These are phyloP conservation scores for Terrapene triunguis DNA, from an alignment of 2,113 vertebrate species.

Conservation along the genomic window DNA sequence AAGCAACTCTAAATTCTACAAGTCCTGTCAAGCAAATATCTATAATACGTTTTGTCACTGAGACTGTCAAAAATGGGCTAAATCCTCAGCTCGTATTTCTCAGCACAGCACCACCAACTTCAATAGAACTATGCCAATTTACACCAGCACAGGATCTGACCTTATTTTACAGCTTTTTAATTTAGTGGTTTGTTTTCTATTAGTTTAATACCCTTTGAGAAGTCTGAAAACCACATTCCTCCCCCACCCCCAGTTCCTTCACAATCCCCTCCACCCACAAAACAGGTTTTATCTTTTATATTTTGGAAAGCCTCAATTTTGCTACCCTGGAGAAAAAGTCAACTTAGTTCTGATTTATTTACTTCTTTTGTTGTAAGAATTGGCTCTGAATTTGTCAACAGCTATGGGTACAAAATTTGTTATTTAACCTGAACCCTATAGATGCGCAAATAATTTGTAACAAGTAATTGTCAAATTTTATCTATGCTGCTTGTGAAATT, in stretches of 20 bases:
- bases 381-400: constrained; percentile 27
- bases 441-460: constrained; percentile 39
- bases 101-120: constrained; percentile 8
- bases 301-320: not conserved
- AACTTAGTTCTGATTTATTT: not conserved
- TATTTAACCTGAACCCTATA: constrained; percentile 24
- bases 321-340: not conserved
- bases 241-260: not conserved
- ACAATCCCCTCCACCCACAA: not conserved
- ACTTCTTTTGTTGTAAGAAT: not conserved
- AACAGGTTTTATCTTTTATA: not conserved
- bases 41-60: constrained; percentile 48
- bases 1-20: constrained; percentile 41
- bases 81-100: constrained; percentile 42
- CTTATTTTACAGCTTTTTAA: constrained; percentile 1
- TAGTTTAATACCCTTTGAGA: not conserved
- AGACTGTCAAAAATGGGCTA: constrained; percentile 52
- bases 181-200: not conserved
- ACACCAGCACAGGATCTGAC: not conserved
- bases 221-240: not conserved
- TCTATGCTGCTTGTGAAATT: constrained; percentile 10
- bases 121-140: not conserved
- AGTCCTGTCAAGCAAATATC: constrained; percentile 56
- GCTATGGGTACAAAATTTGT: constrained; percentile 29
- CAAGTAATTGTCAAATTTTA: not conserved